These are phyloP conservation scores for Lordiphosa mommai DNA, from an alignment of 1,140 invertebrate genomes.

Conservation along the genomic window DNA sequence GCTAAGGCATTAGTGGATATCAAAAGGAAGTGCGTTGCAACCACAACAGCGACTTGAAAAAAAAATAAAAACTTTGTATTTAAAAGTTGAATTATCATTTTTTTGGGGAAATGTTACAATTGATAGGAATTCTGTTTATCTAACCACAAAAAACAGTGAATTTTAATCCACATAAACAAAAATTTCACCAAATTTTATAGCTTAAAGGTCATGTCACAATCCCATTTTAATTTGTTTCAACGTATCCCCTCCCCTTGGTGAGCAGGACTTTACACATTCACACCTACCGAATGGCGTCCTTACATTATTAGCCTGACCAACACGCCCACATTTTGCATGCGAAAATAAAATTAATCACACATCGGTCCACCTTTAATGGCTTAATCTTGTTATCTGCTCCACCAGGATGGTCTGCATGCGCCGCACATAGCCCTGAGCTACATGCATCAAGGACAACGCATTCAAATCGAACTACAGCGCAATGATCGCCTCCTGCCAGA, in stretches of 20 bases:
- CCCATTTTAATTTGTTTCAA: constrained; percentile 63
- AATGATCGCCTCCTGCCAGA: constrained; percentile 88
- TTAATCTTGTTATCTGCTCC: constrained; percentile 48
- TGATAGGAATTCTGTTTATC: no score
- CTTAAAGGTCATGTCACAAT: constrained; percentile 8
- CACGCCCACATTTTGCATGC: constrained; percentile 56
- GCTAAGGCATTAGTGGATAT: no score
- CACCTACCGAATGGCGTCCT: constrained; percentile 19
- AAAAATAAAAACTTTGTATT: no score
- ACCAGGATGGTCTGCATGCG: constrained; percentile 85
- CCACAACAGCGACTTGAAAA: no score
- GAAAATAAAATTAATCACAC: constrained; percentile 34
- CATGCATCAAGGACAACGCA: constrained; percentile 84
- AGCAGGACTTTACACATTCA: constrained; percentile 46
- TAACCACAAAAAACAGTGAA: background rate
- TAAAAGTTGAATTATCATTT: no score
- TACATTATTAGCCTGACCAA: background rate
- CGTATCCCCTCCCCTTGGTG: constrained; percentile 7
- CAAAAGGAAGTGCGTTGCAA: no score
- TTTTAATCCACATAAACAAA: background rate
- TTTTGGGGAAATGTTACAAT: no score
- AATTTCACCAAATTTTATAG: background rate
- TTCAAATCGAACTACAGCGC: constrained; percentile 87
- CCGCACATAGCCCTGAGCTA: constrained; percentile 86
- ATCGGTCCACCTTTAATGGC: constrained; percentile 20